Evolutionary conservation across 1,140 invertebrate genomes (phyloP), one percentile per base, ranked within the genome.

Genomic region (Acromyrmex charruanus): DNA sequence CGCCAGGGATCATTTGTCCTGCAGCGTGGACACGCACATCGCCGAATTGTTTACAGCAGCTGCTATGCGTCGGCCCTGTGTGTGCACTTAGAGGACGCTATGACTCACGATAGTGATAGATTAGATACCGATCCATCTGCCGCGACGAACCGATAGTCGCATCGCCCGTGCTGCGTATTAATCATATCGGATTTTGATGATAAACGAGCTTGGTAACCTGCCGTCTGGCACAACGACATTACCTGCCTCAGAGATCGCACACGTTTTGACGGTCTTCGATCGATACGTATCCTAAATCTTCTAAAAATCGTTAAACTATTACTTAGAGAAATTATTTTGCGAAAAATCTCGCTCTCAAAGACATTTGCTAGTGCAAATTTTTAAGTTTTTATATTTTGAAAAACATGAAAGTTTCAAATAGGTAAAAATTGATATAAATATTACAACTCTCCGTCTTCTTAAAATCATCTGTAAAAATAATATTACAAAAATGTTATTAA

Each of bases 101-200:
- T 89, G 85, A 89, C 77, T 87, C 88, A 89, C 85, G 88, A 61
- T 72, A 75, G 85, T 90, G 89, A 90, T 86, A 89, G 89, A 90
- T 90, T 90, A 90, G 89, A 90, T 90, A 90, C 88, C 89, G 68
- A 89, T 90, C 88, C 89, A 89, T 90, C 89, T 90, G 88, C 89
- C 77, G 85, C 84, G 79, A 77, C 88, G 75, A 69, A 55, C 61
- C 71, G 87, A 87, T 90, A 90, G 77, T 63, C 88, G 85, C 85
- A 72, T 89, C 77, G n/a, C 21, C 49, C 80, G 77, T 31, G 51
- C 55, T 28, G n/a, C 80, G 82, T 85, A 90, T 90, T 90, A 90
- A 90, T 90, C 89, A 80, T 81, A 61, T 87, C 44, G 85, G 88
- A 87, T 90, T 79, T 72, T 71, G 69, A 79, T 90, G 89, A 90